These are phyloP conservation scores for Sebastes schlegelii DNA, from an alignment of 2,113 vertebrate genomes.

Conservation along the genomic window DNA sequence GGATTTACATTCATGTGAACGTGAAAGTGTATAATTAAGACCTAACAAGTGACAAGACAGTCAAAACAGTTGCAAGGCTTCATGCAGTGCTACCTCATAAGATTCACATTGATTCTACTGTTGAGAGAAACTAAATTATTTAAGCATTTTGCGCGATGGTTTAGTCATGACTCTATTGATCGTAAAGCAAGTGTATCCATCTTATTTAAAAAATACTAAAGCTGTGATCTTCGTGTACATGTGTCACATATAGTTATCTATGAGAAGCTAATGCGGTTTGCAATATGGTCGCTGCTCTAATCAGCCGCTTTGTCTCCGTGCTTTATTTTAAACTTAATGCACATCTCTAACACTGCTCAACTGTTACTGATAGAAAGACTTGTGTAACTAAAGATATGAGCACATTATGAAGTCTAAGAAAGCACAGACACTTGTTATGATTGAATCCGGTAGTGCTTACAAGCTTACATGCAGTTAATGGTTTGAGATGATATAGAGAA, in stretches of 20 bases:
- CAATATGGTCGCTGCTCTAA: constrained; percentile 28
- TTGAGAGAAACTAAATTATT: constrained; percentile 44
- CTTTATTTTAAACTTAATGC: constrained; percentile 34
- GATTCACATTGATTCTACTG: constrained; percentile 70
- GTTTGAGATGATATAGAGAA: constrained; percentile 76
- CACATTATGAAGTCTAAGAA: constrained; percentile 62
- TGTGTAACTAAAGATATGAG: constrained; percentile 65
- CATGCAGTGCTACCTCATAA: constrained; percentile 78
- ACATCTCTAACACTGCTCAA: constrained; percentile 55
- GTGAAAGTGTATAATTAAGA: constrained; percentile 57
- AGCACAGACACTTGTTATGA: constrained; percentile 72
- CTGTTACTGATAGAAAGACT: constrained; percentile 52
- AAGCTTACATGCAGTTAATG: constrained; percentile 81
- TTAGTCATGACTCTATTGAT: constrained; percentile 29
- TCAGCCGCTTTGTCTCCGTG: constrained; percentile 43
- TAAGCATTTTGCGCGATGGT: constrained; percentile 46
- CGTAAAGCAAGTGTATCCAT: constrained; percentile 37
- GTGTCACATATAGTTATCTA: constrained; percentile 44
- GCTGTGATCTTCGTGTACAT: constrained; percentile 57
- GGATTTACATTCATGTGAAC: constrained; percentile 78
- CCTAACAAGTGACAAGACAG: constrained; percentile 67
- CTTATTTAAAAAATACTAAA: constrained; percentile 57
- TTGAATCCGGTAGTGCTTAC: constrained; percentile 64
- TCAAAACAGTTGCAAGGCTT: constrained; percentile 72
- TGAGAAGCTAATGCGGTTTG: constrained; percentile 32